phyloP scores from a whole-genome alignment of 2,888 invertebrate genomes.

The Morpho helenor region DNA sequence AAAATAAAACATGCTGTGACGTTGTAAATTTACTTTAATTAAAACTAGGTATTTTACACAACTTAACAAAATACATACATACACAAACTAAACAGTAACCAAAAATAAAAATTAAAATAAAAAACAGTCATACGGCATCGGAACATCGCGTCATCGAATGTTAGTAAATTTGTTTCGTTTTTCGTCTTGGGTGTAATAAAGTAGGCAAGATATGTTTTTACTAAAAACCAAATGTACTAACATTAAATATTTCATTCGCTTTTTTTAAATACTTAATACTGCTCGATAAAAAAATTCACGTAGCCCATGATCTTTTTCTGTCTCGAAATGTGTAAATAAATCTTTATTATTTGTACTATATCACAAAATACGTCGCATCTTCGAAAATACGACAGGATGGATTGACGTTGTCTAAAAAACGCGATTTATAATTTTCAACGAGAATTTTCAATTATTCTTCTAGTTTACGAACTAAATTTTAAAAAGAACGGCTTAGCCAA shows the following conservation, averaged over 20 bases:
- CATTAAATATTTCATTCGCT: not conserved
- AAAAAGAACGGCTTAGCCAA: constrained; percentile 47
- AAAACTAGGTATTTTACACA: constrained; percentile 78
- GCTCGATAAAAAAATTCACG: constrained; percentile 42
- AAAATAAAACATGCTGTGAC: constrained; percentile 66
- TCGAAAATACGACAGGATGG: constrained; percentile 31
- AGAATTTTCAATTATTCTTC: constrained; percentile 17
- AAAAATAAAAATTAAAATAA: constrained; percentile 47
- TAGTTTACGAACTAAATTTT: constrained; percentile 23
- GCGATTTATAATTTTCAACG: constrained; percentile 21
- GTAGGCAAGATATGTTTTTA: constrained; percentile 30
- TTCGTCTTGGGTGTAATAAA: constrained; percentile 1
- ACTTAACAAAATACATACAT: constrained; percentile 79
- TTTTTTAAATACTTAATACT: constrained; percentile 50
- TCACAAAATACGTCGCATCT: constrained; percentile 53
- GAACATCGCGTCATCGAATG: constrained; percentile 27
- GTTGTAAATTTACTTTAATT: constrained; percentile 69
- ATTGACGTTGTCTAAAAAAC: constrained; percentile 17
- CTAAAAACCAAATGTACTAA: constrained; percentile 18
- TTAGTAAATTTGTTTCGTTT: constrained; percentile 18
- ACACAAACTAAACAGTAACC: constrained; percentile 75
- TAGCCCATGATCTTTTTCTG: constrained; percentile 38
- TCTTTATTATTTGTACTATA: constrained; percentile 69
- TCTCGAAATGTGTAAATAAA: constrained; percentile 43
- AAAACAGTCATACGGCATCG: constrained; percentile 58